phyloP scores from a whole-genome alignment of 2,888 invertebrate species.

The Baronia brevicornis region DNA sequence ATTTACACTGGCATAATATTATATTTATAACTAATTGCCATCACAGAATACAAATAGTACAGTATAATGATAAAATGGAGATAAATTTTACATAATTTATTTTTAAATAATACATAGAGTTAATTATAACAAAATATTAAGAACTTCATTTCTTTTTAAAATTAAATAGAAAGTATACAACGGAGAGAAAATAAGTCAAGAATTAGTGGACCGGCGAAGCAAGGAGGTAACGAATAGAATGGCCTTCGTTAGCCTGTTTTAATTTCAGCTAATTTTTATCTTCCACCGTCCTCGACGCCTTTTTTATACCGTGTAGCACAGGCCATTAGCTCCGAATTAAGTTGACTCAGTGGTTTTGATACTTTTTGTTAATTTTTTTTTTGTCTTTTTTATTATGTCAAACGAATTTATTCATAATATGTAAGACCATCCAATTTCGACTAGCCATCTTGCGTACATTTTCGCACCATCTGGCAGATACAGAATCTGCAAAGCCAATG shows the following conservation, averaged over 20 bases:
- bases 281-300: conserved; percentile 50
- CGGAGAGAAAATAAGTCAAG: conserved; percentile 11
- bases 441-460: no score
- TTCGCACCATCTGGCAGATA: no score
- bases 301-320: conserved; percentile 62
- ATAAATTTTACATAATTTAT: no score
- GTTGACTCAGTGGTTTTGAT: conserved; percentile 31
- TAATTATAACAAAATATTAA: no score
- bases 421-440: no score
- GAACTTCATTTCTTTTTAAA: conserved; percentile 1
- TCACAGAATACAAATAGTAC: no score
- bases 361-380: conserved; percentile 25
- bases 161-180: background rate
- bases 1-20: no score
- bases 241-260: conserved; percentile 73
- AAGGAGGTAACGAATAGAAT: conserved; percentile 42
- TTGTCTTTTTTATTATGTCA: background rate
- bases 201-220: conserved; percentile 17
- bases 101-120: no score
- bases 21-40: no score
- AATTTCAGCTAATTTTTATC: conserved; percentile 77
- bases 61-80: no score
- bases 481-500: no score
- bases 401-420: background rate
- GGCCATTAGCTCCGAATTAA: conserved; percentile 53